Base-by-base conservation (phyloP, 1,140 invertebrate genomes). In the Drosophila neocordata region DNA sequence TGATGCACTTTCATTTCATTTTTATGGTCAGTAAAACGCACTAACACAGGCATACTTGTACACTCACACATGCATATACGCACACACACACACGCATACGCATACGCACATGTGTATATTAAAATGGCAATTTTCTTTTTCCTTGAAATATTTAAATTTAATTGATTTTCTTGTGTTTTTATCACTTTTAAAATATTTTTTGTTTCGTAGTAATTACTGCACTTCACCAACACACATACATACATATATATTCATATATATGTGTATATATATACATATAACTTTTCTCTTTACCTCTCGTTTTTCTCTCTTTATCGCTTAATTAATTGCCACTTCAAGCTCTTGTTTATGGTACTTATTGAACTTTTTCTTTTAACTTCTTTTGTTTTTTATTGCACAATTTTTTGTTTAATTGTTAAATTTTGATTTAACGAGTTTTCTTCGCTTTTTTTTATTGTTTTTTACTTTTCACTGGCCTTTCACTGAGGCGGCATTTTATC, bases 21-120 rank as follows among this genome's bases (percentile, higher is more conserved):
- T 85, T 82, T 71, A 85, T 82, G 83, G 78, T 69, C 73, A 79
- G 64, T 73, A 79, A 84, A 79, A 65, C 73, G 69, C 68, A 48
- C 18, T 11, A 9, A 20, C 9, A 48, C 41, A 11, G 15, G 4
- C 41, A 48, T 48, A 48, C 41, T 6, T 4, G 8, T 11, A 3
- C 38, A 41, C 34, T 69, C 20, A 35, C 48, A 57, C 41, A 11
- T 27, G 58, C 34, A 71, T 13, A 18, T 13, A 44, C 7, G n/a
- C n/a, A 3, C 38, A 41, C 34, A 73, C 20, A 35, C 48, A 57
- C 41, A 11, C 35, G 58, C 34, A 71, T 13, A 18, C 41, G 15
- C 7, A n/a, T n/a, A n/a, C n/a, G n/a, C n/a, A n/a, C n/a, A n/a
- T n/a, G n/a, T n/a, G 65, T 69, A 60, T 66, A 80, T 65, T 70